phyloP scores from a whole-genome alignment of 2,888 invertebrate species.

The Platerodrilus igneus region DNA sequence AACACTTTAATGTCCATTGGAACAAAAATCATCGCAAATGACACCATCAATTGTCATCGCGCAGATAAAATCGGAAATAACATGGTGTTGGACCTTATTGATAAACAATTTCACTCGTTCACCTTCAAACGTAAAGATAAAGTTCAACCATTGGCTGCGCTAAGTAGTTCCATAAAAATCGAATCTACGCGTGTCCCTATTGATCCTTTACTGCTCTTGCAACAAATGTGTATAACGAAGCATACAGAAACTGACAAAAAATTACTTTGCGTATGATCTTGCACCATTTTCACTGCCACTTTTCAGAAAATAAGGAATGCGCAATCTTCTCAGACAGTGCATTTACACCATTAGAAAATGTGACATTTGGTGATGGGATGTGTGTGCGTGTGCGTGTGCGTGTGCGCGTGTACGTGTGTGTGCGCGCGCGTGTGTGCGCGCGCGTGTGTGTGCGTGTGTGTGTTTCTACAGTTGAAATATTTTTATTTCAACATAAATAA shows the following conservation, averaged over 20 bases:
- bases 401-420: too few relatives aligned
- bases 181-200: background rate
- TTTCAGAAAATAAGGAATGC: too few relatives aligned
- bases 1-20: conserved; percentile 2
- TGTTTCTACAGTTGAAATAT: too few relatives aligned
- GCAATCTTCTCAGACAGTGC: background rate
- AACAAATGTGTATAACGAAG: conserved; percentile 3
- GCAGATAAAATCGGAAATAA: conserved; percentile 1
- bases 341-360: conserved; percentile 1
- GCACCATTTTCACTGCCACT: too few relatives aligned
- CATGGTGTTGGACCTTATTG: background rate
- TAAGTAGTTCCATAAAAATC: background rate
- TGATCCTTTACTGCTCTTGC: conserved; percentile 3
- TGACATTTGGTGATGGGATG: too few relatives aligned
- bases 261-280: too few relatives aligned
- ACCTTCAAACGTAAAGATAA: background rate
- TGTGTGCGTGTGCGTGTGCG: too few relatives aligned
- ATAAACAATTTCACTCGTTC: too few relatives aligned
- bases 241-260: background rate
- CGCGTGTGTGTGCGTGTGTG: too few relatives aligned
- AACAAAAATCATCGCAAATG: background rate
- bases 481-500: too few relatives aligned
- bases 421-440: too few relatives aligned
- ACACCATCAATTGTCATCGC: background rate
- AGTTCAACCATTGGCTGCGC: background rate